phyloP scores from a whole-genome alignment of 2,113 vertebrate species.

The Microtus montanus region DNA sequence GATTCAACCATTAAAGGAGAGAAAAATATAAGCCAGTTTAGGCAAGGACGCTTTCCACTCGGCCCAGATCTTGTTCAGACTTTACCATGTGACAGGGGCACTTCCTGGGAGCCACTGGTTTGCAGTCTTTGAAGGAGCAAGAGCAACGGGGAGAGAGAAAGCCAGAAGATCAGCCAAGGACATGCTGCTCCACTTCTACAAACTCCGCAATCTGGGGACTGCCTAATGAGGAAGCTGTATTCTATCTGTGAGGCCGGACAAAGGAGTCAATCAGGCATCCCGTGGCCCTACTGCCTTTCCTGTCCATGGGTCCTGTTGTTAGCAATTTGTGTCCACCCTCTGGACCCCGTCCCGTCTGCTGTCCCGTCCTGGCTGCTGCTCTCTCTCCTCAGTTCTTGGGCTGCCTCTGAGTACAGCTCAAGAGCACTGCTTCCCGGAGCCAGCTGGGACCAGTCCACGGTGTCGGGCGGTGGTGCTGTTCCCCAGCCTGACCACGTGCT shows the following conservation, averaged over 20 bases:
- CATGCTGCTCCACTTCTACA: conserved; percentile 48
- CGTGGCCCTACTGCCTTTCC: background rate
- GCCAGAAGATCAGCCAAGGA: conserved; percentile 57
- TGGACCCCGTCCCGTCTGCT: background rate
- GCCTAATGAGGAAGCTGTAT: background rate
- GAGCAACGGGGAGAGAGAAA: conserved; percentile 15
- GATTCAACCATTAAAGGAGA: conserved; percentile 69
- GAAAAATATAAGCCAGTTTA: conserved; percentile 58
- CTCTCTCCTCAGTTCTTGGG: background rate
- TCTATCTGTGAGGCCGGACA: background rate
- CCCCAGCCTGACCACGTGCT: background rate
- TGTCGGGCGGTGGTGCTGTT: background rate
- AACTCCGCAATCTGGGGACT: background rate
- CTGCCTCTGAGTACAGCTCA: background rate
- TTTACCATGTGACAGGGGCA: background rate
- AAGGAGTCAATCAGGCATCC: background rate
- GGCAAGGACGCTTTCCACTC: conserved; percentile 31
- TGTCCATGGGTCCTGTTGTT: background rate
- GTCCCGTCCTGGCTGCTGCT: background rate
- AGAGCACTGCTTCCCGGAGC: background rate
- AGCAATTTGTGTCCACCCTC: background rate
- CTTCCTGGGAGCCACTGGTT: background rate
- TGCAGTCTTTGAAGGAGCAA: conserved; percentile 21
- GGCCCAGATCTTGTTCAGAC: conserved; percentile 47
- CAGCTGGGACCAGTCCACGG: background rate